Base-by-base conservation (phyloP, 1,140 invertebrate genomes). In the Cyclina sinensis region DNA sequence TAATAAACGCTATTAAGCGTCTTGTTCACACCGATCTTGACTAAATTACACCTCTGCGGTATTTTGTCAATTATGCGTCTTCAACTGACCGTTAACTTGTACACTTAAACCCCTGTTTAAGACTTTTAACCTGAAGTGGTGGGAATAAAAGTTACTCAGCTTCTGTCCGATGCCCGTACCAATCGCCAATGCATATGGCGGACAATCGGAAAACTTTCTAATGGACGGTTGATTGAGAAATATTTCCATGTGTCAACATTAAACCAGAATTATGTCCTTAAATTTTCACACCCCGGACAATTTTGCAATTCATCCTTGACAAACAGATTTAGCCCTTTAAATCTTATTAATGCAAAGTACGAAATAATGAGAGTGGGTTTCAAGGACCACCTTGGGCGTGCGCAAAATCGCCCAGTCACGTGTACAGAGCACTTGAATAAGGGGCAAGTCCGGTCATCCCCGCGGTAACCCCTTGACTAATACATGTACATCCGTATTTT, bases 311-410 rank as follows among this genome's bases (percentile, higher is more conserved):
- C 27, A 54, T 78, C 12, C 48, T 43, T 24, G 11, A 24, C 46
- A 51, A 35, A 57, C 14, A n/a, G 74, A 35, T 57, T 54, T 35
- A 16, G 54, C 11, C 18, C 74, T 46, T 37, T 54, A 51, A 21
- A 7, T 48, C 39, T 48, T n/a, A 78, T 78, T 78, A 78, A 78
- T 35, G 21, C 46, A 57, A 78, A 78, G 43, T 51, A 30, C 74
- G 54, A 78, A 51, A 51, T 78, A 46, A 78, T 78, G 43, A 51
- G 48, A 51, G 14, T 54, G 43, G 14, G 27, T 16, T 18, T 54
- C 16, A 54, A 78, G 46, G 79, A 65, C 79, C 79, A 81, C 79
- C 79, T 43, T 81, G 79, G 14, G 74, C 30, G 79, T 32, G 79
- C 21, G 51, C 27, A 21, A 27, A 81, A 65, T 81, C 32, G 54